phyloP scores from a whole-genome alignment of 2,113 vertebrate species.

The Hyperopisus bebe region DNA sequence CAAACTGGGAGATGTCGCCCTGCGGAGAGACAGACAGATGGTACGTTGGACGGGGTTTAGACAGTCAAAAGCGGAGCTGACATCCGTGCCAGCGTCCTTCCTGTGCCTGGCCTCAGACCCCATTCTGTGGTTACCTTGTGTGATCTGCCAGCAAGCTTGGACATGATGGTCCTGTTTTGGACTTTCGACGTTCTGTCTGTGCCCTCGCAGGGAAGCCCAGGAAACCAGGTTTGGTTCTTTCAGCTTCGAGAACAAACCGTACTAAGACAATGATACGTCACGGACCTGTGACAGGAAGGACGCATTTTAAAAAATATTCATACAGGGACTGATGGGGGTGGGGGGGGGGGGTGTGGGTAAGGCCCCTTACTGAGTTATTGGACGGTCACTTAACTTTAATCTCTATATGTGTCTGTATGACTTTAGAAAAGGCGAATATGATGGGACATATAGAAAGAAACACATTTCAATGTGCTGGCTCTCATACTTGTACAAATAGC shows the following conservation, averaged over 20 bases:
- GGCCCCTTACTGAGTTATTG: background rate
- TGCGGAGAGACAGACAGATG: background rate
- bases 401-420: background rate
- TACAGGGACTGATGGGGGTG: background rate
- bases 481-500: background rate
- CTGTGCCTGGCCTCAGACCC: background rate
- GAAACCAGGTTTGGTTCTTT: background rate
- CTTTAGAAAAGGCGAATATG: background rate
- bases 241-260: background rate
- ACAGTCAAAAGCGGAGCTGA: background rate
- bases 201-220: background rate
- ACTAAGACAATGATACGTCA: background rate
- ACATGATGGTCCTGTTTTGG: background rate
- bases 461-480: background rate
- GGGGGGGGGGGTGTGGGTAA: background rate
- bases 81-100: background rate
- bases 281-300: background rate
- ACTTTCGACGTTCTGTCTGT: background rate
- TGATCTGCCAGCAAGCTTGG: background rate
- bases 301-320: no score
- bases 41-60: background rate
- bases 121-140: background rate
- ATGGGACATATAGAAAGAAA: background rate
- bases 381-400: background rate
- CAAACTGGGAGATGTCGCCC: no score